phyloP scores from a whole-genome alignment of 2,113 vertebrate species.

The Eulemur macaco region DNA sequence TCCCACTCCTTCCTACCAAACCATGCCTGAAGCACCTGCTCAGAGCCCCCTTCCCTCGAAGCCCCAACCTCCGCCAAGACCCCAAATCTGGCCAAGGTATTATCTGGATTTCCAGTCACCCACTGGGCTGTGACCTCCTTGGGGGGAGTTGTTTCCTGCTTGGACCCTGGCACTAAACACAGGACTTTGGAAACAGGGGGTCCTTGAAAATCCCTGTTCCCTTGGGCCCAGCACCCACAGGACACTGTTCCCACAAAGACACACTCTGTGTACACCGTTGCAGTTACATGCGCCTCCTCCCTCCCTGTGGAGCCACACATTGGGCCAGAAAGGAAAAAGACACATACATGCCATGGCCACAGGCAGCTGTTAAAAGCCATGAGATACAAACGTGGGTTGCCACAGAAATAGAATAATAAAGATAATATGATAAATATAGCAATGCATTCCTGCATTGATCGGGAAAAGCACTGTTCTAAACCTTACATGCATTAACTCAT shows the following conservation, averaged over 20 bases:
- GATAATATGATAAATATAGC: not conserved
- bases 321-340: not conserved
- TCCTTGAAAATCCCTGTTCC: not conserved
- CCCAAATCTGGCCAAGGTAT: not conserved
- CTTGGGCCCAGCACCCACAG: not conserved
- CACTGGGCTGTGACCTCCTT: not conserved
- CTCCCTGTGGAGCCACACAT: not conserved
- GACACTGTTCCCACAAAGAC: not conserved
- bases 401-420: not conserved
- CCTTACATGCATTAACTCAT: not conserved
- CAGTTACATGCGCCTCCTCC: not conserved
- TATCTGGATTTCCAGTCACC: not conserved
- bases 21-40: not conserved
- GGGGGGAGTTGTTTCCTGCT: not conserved
- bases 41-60: not conserved
- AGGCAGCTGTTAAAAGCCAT: not conserved
- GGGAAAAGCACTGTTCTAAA: not conserved
- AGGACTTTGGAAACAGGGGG: not conserved
- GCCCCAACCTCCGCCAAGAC: not conserved
- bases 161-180: not conserved
- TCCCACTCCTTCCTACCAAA: not conserved
- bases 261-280: not conserved
- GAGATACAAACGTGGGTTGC: not conserved
- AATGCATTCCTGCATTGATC: not conserved
- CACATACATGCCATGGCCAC: not conserved